Evolutionary conservation across 2,888 invertebrate genomes (phyloP).

Genomic region (Parasteatoda lunata): DNA sequence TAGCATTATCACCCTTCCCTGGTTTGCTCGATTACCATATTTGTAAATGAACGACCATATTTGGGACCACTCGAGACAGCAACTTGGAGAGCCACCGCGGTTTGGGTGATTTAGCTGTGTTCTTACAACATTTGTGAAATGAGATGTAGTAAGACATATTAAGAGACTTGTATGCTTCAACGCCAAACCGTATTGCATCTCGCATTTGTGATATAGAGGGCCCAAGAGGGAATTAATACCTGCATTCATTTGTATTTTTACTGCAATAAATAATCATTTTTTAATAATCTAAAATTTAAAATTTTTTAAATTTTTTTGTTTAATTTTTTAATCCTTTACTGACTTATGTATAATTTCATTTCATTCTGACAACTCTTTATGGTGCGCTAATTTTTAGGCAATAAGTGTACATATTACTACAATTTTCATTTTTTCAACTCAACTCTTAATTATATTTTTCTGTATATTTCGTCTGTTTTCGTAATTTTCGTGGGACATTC

Average conservation of each 20-base stretch:
- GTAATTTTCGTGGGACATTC: too few relatives aligned
- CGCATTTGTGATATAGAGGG: not conserved
- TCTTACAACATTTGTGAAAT: constrained; percentile 1
- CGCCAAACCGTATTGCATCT: not conserved
- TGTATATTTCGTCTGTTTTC: too few relatives aligned
- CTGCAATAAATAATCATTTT: constrained; percentile 3
- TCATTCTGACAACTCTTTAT: too few relatives aligned
- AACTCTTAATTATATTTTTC: too few relatives aligned
- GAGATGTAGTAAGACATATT: not conserved
- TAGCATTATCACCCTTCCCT: constrained; percentile 1
- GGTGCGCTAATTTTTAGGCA: too few relatives aligned
- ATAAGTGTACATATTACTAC: too few relatives aligned
- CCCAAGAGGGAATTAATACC: not conserved
- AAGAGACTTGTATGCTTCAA: not conserved
- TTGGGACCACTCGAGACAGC: not conserved
- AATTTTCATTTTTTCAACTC: too few relatives aligned
- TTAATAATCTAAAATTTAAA: too few relatives aligned
- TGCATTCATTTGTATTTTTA: constrained; percentile 1
- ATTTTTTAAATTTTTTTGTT: too few relatives aligned
- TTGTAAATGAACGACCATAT: constrained; percentile 9
- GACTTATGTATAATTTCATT: too few relatives aligned
- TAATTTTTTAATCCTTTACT: too few relatives aligned
- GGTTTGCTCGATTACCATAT: not conserved
- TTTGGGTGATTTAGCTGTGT: not conserved
- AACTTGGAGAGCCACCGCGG: not conserved